Evolutionary conservation across 1,140 invertebrate species (phyloP), one percentile per base, ranked within the genome.

Genomic region (Danaus melanippus): DNA sequence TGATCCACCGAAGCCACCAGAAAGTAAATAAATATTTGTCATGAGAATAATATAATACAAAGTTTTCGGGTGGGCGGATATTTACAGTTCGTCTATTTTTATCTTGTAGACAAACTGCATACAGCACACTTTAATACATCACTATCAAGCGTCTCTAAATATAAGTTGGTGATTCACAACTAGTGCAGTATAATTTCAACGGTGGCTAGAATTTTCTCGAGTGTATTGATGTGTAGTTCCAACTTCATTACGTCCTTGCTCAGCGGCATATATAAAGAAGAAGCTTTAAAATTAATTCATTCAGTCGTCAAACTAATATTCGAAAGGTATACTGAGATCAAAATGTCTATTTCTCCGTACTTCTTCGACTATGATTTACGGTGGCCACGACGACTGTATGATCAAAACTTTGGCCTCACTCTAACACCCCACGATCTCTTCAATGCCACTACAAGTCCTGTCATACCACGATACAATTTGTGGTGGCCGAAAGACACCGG

Each of bases 341-440:
- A 58, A 65, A 85, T 84, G 79, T 75, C 79, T 54, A 54, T 82
- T 1, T 49, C 69, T 10, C 78, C 78, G 42, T 78, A 76, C 46
- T 70, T 83, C 66, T 79, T 78, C 56, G 74, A 85, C 47, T 83
- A 82, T 65, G 69, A 74, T 17, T 9, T 66, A 9, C 60, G 69
- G 42, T 82, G 74, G 59, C 79, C 80, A 6, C 61, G 72, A 7
- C 62, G 77, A 7, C 69, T 82, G 12, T 56, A 79, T 3, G 80
- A 84, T 56, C 80, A 84, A 51, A 81, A 77, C 42, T 85, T 85
- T 55, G 82, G 82, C 0, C 59, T 77, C 2, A 56, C 78, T 1
- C 51, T 83, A n/a, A 76, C 75, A 32, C 79, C 78, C 10, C 69
- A 79, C n/a, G 79, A 83, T 43, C 15, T 83, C 7, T 56, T 77